Percentiles rank a stretch among this genome's conserved stretches.
Evolutionary conservation across 92 coral and sea anemone genomes (phyloP).

Genomic region (Epizoanthus rinbou): DNA sequence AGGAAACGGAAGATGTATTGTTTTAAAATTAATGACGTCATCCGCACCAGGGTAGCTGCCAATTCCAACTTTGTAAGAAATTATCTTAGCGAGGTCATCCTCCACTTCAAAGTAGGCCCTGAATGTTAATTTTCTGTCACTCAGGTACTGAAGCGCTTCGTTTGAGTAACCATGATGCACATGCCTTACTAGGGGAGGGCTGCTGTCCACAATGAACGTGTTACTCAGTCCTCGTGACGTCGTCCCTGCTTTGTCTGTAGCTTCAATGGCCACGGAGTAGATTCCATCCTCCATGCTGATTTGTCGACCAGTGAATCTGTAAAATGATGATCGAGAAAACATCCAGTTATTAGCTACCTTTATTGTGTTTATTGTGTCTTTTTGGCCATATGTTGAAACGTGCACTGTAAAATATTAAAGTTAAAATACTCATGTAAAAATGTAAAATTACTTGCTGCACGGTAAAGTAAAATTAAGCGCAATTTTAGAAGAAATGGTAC

Average conservation of each 20-base stretch:
- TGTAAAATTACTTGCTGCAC: too few relatives aligned
- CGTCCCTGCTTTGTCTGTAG: constrained; percentile 88
- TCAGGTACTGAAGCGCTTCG: constrained; percentile 45
- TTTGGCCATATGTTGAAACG: too few relatives aligned
- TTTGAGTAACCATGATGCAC: constrained; percentile 83
- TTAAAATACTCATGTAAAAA: too few relatives aligned
- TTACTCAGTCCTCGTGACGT: constrained; percentile 73
- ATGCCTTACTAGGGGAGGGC: constrained; percentile 66
- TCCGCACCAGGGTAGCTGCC: constrained; percentile 92
- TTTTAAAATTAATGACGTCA: constrained; percentile 67
- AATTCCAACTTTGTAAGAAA: constrained; percentile 76
- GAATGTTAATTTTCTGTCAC: constrained; percentile 46
- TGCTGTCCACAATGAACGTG: constrained; percentile 89
- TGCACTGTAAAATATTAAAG: too few relatives aligned
- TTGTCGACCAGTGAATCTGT: constrained; percentile 74
- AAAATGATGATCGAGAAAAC: not conserved
- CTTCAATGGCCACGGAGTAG: constrained; percentile 86
- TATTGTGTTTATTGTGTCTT: not conserved
- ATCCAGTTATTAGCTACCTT: too few relatives aligned
- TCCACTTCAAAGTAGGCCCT: constrained; percentile 74
- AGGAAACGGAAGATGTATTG: constrained; percentile 46
- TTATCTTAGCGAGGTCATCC: constrained; percentile 83
- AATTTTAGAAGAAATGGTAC: too few relatives aligned
- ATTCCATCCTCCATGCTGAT: constrained; percentile 81
- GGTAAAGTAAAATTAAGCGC: too few relatives aligned